These are phyloP conservation scores for Arvicola amphibius DNA, from an alignment of 2,797 vertebrate species.

Conservation along the genomic window DNA sequence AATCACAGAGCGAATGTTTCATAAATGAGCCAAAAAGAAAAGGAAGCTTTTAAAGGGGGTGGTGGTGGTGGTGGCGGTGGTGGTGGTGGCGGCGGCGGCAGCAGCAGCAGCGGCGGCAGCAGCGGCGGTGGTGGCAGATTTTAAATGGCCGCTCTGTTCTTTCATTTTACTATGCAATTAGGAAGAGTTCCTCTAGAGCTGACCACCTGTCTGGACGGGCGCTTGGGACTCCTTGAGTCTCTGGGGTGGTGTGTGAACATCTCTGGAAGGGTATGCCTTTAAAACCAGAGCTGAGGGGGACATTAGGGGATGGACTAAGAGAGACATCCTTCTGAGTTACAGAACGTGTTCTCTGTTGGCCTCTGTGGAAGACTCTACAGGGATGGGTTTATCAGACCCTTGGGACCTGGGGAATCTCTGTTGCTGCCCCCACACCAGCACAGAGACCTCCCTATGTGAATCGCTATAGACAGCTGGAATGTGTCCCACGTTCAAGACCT, in stretches of 20 bases:
- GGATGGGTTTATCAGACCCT: neutral
- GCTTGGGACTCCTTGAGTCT: neutral
- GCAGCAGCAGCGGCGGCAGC: too few species aligned
- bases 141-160: too few species aligned
- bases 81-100: too few species aligned
- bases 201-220: neutral
- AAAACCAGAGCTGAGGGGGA: neutral
- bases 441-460: rapidly evolving
- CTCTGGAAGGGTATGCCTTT: neutral
- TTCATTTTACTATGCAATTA: too few species aligned
- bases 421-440: neutral
- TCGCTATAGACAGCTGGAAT: neutral
- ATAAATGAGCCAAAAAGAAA: too few species aligned
- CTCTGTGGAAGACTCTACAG: neutral
- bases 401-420: neutral
- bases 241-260: neutral
- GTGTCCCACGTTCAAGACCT: neutral
- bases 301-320: neutral
- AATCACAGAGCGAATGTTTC: too few species aligned
- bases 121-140: too few species aligned
- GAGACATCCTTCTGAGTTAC: neutral
- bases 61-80: too few species aligned
- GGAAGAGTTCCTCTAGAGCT: too few species aligned
- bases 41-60: too few species aligned
- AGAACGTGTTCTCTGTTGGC: neutral